Evolutionary conservation across 2,797 vertebrate species (phyloP).

Genomic region (Gambusia yucatana): DNA sequence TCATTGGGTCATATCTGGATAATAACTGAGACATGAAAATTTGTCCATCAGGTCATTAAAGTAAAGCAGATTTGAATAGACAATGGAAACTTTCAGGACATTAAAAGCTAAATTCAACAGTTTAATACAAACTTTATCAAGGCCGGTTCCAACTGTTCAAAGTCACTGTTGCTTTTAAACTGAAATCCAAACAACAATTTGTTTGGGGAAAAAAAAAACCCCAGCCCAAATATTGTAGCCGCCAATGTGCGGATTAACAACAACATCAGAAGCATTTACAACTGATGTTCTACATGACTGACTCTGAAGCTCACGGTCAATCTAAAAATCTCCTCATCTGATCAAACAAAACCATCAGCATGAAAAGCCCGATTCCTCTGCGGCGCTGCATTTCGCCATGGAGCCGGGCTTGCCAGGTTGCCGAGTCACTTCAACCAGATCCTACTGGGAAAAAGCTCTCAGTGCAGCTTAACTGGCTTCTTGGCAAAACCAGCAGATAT

Average conservation of each 20-base stretch:
- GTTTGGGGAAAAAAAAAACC: conserved; percentile 21
- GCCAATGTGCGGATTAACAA: conserved; percentile 60
- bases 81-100: not conserved
- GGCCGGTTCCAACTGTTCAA: conserved; percentile 61
- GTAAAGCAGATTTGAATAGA: not conserved
- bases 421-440: conserved; percentile 20
- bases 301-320: conserved; percentile 69
- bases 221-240: conserved; percentile 39
- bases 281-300: conserved; percentile 58
- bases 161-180: conserved; percentile 66
- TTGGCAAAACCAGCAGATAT: not conserved
- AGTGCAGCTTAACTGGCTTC: not conserved
- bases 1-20: not conserved
- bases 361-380: conserved; percentile 26
- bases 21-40: not conserved
- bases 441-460: not conserved
- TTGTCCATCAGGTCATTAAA: not conserved
- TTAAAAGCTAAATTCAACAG: not conserved
- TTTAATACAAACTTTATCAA: conserved; percentile 43
- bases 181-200: conserved; percentile 70
- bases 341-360: conserved; percentile 67
- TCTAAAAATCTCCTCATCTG: conserved; percentile 67
- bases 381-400: conserved; percentile 37
- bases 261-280: conserved; percentile 55
- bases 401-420: conserved; percentile 32